These are phyloP conservation scores for Melanocharis versteri DNA, from an alignment of 2,113 vertebrate genomes.

Conservation along the genomic window DNA sequence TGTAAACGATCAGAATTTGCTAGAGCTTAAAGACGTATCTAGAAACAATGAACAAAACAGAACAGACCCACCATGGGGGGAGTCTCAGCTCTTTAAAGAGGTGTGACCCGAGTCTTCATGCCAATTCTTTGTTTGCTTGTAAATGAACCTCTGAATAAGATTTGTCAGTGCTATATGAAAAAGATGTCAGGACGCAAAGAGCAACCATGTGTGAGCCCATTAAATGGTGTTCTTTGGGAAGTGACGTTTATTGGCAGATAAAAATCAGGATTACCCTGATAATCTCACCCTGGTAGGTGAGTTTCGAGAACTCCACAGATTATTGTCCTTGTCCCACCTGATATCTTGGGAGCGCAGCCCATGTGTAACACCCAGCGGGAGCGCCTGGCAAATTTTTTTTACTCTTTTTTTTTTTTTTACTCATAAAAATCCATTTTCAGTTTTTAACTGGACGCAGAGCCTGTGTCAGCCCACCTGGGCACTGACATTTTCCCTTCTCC, in stretches of 20 bases:
- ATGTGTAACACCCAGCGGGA: fast-evolving
- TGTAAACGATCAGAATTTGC: not conserved
- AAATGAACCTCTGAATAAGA: slow-evolving; percentile 7
- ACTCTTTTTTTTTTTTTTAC: too few relatives aligned
- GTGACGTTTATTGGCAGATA: fast-evolving
- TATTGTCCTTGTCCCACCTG: not conserved
- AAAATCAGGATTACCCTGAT: not conserved
- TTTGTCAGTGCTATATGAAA: not conserved
- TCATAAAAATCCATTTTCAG: fast-evolving
- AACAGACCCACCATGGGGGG: not conserved
- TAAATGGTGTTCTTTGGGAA: not conserved
- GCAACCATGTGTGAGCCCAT: not conserved
- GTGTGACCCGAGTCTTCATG: not conserved
- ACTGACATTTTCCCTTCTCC: not conserved
- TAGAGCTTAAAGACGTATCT: not conserved
- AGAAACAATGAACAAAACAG: slow-evolving; percentile 18
- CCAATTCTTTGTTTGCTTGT: slow-evolving; percentile 24
- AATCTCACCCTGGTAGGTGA: not conserved
- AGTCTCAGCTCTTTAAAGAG: slow-evolving; percentile 1
- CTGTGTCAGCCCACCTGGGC: not conserved
- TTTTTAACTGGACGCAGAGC: not conserved
- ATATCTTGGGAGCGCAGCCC: fast-evolving
- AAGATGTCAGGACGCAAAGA: not conserved
- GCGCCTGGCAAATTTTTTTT: too few relatives aligned
- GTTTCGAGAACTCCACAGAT: not conserved